Evolutionary conservation across 2,888 invertebrate genomes (phyloP), one percentile per base, ranked within the genome.

Genomic region (Pogonocherus hispidulus): DNA sequence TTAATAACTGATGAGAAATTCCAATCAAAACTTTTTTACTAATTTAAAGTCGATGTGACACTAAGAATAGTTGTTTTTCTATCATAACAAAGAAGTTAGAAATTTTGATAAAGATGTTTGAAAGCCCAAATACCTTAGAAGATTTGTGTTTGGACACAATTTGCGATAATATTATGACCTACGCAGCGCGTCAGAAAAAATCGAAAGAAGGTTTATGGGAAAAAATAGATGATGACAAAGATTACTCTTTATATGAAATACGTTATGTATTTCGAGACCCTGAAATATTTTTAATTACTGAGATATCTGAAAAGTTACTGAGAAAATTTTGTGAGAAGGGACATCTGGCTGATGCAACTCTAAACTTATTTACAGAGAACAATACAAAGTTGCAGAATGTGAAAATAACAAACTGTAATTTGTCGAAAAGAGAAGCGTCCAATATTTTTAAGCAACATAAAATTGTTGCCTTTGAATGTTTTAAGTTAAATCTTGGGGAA

Each of bases 71-170:
- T n/a, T n/a, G n/a, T n/a, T n/a, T n/a, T n/a, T n/a, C n/a, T n/a
- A n/a, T 56, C 56, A 35, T 11, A 57, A 27, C 57, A 47, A 49
- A 49, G 59, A 59, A 47, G 59, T 59, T 59, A 59, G 23, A 59
- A 49, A 47, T 18, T 32, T 0, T 32, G 9, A 4, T 46, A 70
- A 81, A 81, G n/a, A 91, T 91, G 91, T 90, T 88, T 79, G 90
- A 90, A 81, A 89, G 88, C 70, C 91, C 91, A 44, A 85, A 85
- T 78, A 88, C 89, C 70, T 85, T 92, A 62, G 90, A 90, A 83
- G 89, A 90, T 75, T 86, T 88, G 76, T 91, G 91, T 82, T 86
- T 91, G 51, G 89, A 90, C 78, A 89, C 87, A 75, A 90, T 91
- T 74, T 90, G 90, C 81, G 89, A 89, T 74, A 90, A 91, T 80